Evolutionary conservation across 2,113 vertebrate species (phyloP), one percentile per base, ranked within the genome.

Genomic region (Pluvianellus socialis): DNA sequence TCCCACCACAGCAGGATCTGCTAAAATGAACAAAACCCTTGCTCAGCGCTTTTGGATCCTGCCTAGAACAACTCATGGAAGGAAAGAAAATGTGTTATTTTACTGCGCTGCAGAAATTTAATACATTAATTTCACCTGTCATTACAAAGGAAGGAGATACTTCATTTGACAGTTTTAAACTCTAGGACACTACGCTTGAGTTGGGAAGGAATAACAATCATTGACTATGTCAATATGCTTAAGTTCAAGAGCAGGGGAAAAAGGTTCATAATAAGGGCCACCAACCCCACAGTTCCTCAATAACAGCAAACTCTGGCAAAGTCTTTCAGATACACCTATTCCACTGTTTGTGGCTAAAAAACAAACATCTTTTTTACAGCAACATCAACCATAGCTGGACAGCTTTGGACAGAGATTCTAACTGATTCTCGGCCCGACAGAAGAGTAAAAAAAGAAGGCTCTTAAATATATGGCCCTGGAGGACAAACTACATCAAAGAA

Each of bases 41-140:
- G 82, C 92, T 96, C 95, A 96, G 94, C 96, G 76, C 72, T 97
- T 95, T 35, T 91, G 89, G 86, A 95, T 97, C 91, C 96, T 95
- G 94, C 75, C 59, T 84, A 77, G 75, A 93, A 95, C 71, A 80
- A 90, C 76, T 42, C 62, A 17, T 58, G 92, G 94, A 84, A 95
- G 92, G 86, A 89, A 96, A 90, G 67, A 74, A 87, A 79, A 93
- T 6, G 42, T 50, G 67, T 55, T 42, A 2, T 92, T 94, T 81
- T 61, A 83, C 85, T 44, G 22, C 0, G 0, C 44, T 72, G 75
- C 59, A 92, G 68, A 82, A 86, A 92, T 63, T 6, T 17, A 62
- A 65, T 44, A n/a, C 10, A 15, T 35, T 68, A 12, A 68, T 89
- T 90, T 87, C 55, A 91, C 35, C 9, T 10, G 23, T 55, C 67